phyloP scores from a whole-genome alignment of 1,140 invertebrate genomes.

The Melanaphis sacchari region DNA sequence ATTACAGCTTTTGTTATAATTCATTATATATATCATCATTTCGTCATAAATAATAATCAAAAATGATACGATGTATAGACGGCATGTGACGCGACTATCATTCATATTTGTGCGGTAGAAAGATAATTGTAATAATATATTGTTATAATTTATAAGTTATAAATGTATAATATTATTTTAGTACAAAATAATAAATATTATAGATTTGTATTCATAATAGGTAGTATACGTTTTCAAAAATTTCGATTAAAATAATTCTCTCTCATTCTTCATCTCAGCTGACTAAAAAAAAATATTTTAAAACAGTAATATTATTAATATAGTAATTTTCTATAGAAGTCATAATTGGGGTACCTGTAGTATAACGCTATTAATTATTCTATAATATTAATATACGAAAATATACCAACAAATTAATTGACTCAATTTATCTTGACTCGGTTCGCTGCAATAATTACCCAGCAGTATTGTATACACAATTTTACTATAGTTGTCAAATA shows the following conservation, averaged over 20 bases:
- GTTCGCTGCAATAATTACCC: not conserved
- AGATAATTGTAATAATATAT: not conserved
- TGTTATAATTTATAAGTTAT: not conserved
- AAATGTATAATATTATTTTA: not conserved
- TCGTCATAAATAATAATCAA: not conserved
- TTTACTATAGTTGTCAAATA: not conserved
- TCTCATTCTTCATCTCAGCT: not conserved
- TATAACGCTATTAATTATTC: not conserved
- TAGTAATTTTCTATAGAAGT: not conserved
- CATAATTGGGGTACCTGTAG: not conserved
- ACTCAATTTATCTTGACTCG: constrained; percentile 27
- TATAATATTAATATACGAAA: not conserved
- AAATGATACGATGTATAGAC: not conserved
- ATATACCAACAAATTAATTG: constrained; percentile 3
- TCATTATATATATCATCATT: not conserved
- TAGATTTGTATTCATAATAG: not conserved
- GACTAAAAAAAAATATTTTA: not conserved
- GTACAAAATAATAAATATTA: not conserved
- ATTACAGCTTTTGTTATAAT: not conserved
- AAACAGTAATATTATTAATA: not conserved
- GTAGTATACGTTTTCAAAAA: not conserved
- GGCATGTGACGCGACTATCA: not conserved
- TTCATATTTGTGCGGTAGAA: not conserved
- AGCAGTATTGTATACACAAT: too few relatives aligned
- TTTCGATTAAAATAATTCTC: not conserved